Evolutionary conservation across 2,888 invertebrate species (phyloP).

Genomic region (Andricus quercusramuli): DNA sequence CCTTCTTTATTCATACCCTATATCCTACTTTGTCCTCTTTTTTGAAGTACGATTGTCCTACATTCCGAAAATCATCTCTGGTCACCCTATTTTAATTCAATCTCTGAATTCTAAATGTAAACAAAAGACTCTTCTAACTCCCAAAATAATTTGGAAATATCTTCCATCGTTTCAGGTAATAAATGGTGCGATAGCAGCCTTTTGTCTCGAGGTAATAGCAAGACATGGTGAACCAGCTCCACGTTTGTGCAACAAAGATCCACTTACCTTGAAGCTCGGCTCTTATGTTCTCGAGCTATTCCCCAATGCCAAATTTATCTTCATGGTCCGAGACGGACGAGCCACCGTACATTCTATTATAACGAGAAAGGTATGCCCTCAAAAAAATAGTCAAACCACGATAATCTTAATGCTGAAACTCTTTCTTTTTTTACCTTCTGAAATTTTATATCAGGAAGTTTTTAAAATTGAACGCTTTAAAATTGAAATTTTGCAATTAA

Average conservation of each 20-base stretch:
- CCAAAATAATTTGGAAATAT: not conserved
- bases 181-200: constrained; percentile 97
- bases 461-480: too few relatives aligned
- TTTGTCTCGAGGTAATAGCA: constrained; percentile 97
- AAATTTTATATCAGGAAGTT: too few relatives aligned
- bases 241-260: constrained; percentile 99
- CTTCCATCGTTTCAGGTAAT: constrained; percentile 82
- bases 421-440: too few relatives aligned
- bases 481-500: too few relatives aligned
- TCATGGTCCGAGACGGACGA: constrained; percentile 98
- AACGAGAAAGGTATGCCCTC: constrained; percentile 87
- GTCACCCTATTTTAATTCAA: too few relatives aligned
- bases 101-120: not conserved
- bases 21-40: too few relatives aligned
- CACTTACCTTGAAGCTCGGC: constrained; percentile 97
- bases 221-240: constrained; percentile 97
- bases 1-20: too few relatives aligned
- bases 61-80: too few relatives aligned
- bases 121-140: not conserved
- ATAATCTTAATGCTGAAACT: too few relatives aligned
- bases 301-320: constrained; percentile 98
- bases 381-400: not conserved
- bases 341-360: constrained; percentile 99
- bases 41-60: too few relatives aligned
- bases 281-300: constrained; percentile 96